Conservation (phyloP, 2,797 vertebrate species). For the Manis crassicaudata region DNA sequence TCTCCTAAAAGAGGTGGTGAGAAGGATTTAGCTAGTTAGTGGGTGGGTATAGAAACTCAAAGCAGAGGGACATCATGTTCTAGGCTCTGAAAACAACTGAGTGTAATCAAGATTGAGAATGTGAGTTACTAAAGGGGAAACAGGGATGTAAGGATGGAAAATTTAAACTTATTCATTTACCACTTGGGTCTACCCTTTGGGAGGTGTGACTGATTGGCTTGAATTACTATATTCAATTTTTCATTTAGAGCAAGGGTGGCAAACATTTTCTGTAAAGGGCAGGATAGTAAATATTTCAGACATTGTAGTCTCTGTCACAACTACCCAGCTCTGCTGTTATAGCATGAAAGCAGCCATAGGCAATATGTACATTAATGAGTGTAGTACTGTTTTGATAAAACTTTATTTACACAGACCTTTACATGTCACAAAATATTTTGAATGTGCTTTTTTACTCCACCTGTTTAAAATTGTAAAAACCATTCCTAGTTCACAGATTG, state of each 20-base stretch:
- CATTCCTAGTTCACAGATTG: background rate
- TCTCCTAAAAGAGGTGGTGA: background rate
- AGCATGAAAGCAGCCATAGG: background rate
- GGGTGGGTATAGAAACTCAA: background rate
- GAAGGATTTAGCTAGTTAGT: background rate
- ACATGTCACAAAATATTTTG: background rate
- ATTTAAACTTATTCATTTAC: background rate
- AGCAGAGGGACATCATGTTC: background rate
- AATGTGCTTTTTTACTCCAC: background rate
- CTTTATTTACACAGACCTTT: background rate
- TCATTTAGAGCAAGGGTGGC: background rate
- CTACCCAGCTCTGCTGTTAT: rapidly evolving
- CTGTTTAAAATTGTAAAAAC: background rate
- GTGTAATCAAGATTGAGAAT: background rate
- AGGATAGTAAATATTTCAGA: background rate
- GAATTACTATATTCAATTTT: background rate
- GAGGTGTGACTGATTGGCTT: background rate
- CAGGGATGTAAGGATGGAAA: background rate
- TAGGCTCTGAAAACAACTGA: background rate
- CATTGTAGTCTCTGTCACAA: background rate
- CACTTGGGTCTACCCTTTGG: background rate
- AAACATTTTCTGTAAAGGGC: background rate
- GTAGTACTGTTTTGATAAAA: background rate
- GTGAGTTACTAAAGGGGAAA: background rate
- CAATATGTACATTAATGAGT: background rate